Evolutionary conservation across 2,113 vertebrate genomes (phyloP), one percentile per base, ranked within the genome.

Genomic region (Dipodomys spectabilis): DNA sequence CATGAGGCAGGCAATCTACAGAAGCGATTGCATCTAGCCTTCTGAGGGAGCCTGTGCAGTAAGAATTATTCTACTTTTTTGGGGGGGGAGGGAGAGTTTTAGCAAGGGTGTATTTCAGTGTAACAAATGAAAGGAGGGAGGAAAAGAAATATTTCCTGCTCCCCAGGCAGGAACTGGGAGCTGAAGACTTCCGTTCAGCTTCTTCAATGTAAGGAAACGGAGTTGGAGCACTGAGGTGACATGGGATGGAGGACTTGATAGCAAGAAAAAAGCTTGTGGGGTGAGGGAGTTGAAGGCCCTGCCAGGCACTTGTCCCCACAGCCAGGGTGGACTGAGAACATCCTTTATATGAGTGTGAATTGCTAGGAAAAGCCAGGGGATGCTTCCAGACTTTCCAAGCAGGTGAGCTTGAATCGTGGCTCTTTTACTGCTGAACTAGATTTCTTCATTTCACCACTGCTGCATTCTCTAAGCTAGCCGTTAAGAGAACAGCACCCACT

Each of bases 331-430:
- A 39, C 35, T 15, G 15, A 69, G 23, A 8, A 11, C 3, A 18
- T 6, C 7, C 23, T 60, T 1, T 0, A 11, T 0, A 7, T 0
- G 0, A 27, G 18, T 9, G 12, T 25, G 28, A 0, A 53, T 7
- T 9, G 49, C 49, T 53, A 53, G 49, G 49, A 53, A 53, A 53
- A n/a, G 68, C 73, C 10, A 25, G 32, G 22, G 19, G 64, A 53
- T 71, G 18, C 4, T 5, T 45, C 1, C 39, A 35, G 62, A 20
- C 30, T 35, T 16, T 22, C 28, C 9, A 27, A 49, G 15, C 32
- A 20, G 22, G 27, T 32, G 69, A 73, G 7, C 30, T 27, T 45
- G 18, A 82, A 35, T 12, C 57, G 22, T 9, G 9, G 30, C 19
- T 88, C 64, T 69, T 75, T 77, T 49, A 15, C 39, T 68, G 35